Evolutionary conservation across 2,113 vertebrate species (phyloP), one percentile per base, ranked within the genome.

Genomic region (Oriolus oriolus): DNA sequence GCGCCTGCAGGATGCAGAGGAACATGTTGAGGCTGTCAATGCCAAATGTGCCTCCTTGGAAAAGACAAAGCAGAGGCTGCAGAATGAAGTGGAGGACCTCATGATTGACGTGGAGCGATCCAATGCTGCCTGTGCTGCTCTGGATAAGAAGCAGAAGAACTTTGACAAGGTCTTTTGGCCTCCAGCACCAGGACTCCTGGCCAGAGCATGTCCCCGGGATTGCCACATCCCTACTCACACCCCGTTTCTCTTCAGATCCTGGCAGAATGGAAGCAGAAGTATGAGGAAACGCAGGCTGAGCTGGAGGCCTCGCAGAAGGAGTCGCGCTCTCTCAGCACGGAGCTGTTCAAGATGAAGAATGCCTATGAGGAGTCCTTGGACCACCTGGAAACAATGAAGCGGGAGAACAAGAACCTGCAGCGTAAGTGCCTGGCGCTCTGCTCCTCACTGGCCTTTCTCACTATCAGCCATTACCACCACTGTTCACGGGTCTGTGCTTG

Each of bases 341-440:
- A 86, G 71, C 83, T 86, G 71, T 86, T 86, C 44, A 86, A 86
- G 83, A 86, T 86, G 83, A 86, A 85, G 83, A 85, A 85, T 50
- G 83, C 83, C 82, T 85, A 99, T 54, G 68, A 84, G 68, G 68
- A 54, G 59, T 54, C 68, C 82, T 47, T 52, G 57, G 68, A 98
- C 73, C 98, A 98, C 20, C 97, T 98, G 70, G 98, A 98, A 94
- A 98, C 98, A 13, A 57, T 98, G 84, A 98, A 98, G 91, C 81
- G 98, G 1, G 98, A 98, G 93, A n/a, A n/a, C n/a, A n/a, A n/a
- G n/a, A n/a, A n/a, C n/a, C n/a, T n/a, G n/a, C n/a, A n/a, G 98
- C 98, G 98, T 98, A 95, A 97, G 97, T 94, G 13, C 33, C 50
- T 19, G 21, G 22, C 30, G 33, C 60, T 75, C 50, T 65, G 50